Base-by-base conservation (phyloP, 2,888 invertebrate genomes). In the Rhogogaster chlorosoma region DNA sequence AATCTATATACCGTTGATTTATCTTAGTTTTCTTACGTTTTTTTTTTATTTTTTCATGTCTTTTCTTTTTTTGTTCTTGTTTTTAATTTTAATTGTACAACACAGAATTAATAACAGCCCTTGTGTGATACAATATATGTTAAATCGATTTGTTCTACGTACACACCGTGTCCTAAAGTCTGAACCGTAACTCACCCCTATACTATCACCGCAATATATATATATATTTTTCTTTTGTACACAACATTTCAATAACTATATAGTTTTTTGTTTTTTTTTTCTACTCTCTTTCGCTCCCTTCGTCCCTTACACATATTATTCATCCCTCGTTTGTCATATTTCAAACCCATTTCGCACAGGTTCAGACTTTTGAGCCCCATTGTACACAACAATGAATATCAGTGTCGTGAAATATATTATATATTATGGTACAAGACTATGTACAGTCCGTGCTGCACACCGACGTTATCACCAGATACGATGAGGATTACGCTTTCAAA, bases 51-150 rank as follows among this genome's bases (percentile, higher is more conserved):
- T 67, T 38, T 26, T 53, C 9, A 29, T 36, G 18, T 89, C 85
- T 84, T 86, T 75, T 86, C 9, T 73, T 42, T 32, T 18, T 26
- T 15, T 45, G 10, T 32, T 26, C 42, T 42, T 36, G 38, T 49
- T 49, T 22, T 57, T 18, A 22, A 26, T 26, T 45, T 42, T 67
- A 64, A 67, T 67, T 83, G 67, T 83, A 83, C 83, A 83, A 83
- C 83, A 83, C 67, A 67, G 67, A 83, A 83, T 83, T 64, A 83
- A 49, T 45, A 83, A 83, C 83, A 83, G 83, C 45, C 83, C 67
- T 83, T 70, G 83, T 70, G 83, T 67, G 83, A 83, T 83, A 67
- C 83, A 83, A 67, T 80, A 61, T 49, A 80, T 36, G 32, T 77
- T 38, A 49, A 61, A 80, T 80, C 57, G 61, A 61, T 61, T 73